Conservation (phyloP, 2,797 vertebrate species). For the Myotis pilosus region DNA sequence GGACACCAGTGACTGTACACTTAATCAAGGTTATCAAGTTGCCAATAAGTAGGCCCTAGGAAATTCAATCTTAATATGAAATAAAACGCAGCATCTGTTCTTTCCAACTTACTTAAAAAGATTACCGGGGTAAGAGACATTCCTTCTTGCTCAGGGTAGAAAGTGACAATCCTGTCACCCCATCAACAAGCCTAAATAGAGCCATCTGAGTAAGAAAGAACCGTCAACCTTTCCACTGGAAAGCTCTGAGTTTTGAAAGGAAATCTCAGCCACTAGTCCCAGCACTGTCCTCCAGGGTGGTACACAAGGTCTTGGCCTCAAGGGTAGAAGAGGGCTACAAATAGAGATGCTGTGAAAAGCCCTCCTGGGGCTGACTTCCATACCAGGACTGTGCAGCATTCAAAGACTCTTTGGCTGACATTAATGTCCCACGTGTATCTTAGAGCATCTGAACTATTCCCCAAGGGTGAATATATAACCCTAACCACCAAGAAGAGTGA, state of each 20-base stretch:
- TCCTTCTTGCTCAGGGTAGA: constrained; percentile 64
- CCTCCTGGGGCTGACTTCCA: neutral
- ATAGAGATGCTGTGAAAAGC: neutral
- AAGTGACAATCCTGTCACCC: constrained; percentile 59
- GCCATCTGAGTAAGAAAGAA: constrained; percentile 21
- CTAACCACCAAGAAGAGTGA: neutral
- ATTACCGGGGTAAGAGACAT: constrained; percentile 66
- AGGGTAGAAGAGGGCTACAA: neutral
- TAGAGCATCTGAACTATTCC: neutral
- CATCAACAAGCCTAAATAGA: constrained; percentile 69
- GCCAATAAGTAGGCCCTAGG: neutral
- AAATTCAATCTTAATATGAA: constrained; percentile 53
- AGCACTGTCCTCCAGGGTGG: neutral
- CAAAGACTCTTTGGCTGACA: neutral
- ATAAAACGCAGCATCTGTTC: constrained; percentile 59
- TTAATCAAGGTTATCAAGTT: constrained; percentile 67
- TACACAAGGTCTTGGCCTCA: constrained; percentile 41
- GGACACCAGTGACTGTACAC: neutral
- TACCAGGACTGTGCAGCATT: neutral
- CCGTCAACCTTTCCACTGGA: constrained; percentile 54
- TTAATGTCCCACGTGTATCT: neutral
- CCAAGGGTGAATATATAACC: neutral
- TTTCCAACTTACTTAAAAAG: constrained; percentile 69
- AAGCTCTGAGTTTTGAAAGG: constrained; percentile 69
- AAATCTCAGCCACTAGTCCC: constrained; percentile 13